Evolutionary conservation across 2,888 invertebrate species (phyloP), one percentile per base, ranked within the genome.

Genomic region (Marronus borbonicus): DNA sequence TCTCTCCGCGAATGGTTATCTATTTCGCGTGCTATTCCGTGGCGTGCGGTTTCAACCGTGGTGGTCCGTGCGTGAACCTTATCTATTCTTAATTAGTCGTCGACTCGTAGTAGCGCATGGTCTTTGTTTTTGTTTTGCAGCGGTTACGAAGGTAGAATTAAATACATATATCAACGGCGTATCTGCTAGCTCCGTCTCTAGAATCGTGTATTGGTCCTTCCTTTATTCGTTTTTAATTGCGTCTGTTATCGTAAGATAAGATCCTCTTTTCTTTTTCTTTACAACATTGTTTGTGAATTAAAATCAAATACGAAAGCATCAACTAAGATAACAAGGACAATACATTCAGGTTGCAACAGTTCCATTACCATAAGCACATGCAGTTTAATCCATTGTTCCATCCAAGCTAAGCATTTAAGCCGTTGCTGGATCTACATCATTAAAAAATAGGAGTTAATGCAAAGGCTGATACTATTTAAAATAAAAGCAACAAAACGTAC

Each of bases 81-180:
- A 66, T 66, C 65, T 66, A 24, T 66, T 20, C 65, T 66, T 66
- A 66, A 66, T 66, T 66, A 66, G 20, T 66, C 44, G 44, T 39
- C 17, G 20, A 58, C 55, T 58, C 2, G 55, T 20, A 58, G 20
- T 20, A 20, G 20, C 55, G 55, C 55, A 58, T 8, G 20, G 17
- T 20, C 55, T 58, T 58, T 20, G 55, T 17, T 17, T 58, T 58
- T 10, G 24, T 58, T 58, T 58, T 58, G 20, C 20, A 17, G 24
- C n/a, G 20, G 17, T 10, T 4, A 20, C 55, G 17, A 44, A 20
- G 17, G 55, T 58, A 20, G 55, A 58, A 8, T 58, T 58, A 58
- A 58, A 24, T 58, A 44, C 44, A 44, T 44, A 44, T 44, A 44
- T 44, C 44, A 44, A 44, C 44, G 12, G 44, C 44, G 44, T 58